Base-by-base conservation (phyloP, 2,113 vertebrate genomes). In the Axis porcinus region DNA sequence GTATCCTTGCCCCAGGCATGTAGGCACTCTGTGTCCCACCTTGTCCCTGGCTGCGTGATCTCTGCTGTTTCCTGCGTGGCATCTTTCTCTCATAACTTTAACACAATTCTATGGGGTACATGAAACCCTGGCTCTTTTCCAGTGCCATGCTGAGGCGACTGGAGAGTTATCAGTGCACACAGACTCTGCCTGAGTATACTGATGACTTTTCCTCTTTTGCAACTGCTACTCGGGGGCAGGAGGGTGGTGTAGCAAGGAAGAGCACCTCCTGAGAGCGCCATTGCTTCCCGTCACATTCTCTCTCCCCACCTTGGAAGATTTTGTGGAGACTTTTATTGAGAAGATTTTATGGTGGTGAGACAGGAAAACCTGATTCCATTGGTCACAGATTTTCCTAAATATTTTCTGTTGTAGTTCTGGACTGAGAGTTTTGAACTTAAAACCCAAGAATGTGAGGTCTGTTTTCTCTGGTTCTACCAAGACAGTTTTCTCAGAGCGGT, bases 321-420 rank as follows among this genome's bases (percentile, higher is more conserved):
- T 74, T 74, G 36, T 40, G 67, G 19, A 74, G 36, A 74, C 21
- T 40, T 40, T 94, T 88, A 43, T 55, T 12, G 36, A 23, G 50
- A 81, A 93, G 25, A 10, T 87, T 87, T 94, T 90, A 28, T 79
- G 36, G 33, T 76, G 27, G 16, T 57, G 8, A 93, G 67, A 94
- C 58, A 88, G 7, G 85, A 78, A 82, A 95, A 97, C 60, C 83
- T 43, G 43, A 52, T 84, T 86, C 13, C 45, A 33, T 76, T 54
- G 52, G 88, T 82, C 50, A 21, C 33, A 36, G 70, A 27, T 11
- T 70, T 21, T 60, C 54, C 60, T 55, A 60, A 86, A n/a, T 93
- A 70, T 89, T 87, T 94, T 91, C 70, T 83, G 3, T 58, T 55
- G 88, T 81, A 11, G 13, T 94, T 96, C 86, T 74, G 60, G 5